Conservation (phyloP, 2,113 vertebrate genomes). For the Bostrychus sinensis region DNA sequence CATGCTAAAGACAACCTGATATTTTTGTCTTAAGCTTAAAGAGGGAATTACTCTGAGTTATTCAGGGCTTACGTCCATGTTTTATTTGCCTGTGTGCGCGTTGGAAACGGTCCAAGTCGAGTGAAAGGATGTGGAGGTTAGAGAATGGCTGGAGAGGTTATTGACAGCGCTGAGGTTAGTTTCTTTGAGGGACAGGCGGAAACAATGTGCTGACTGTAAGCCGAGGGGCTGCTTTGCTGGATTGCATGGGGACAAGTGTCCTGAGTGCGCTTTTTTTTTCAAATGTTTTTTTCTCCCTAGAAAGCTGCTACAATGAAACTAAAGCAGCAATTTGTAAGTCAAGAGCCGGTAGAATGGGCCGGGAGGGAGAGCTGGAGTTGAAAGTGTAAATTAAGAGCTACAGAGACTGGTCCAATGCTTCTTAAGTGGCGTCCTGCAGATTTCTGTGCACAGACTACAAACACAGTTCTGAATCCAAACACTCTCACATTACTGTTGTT, state of each 20-base stretch:
- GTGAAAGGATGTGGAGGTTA: slow-evolving; percentile 74
- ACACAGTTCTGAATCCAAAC: background rate
- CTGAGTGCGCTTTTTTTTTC: slow-evolving; percentile 71
- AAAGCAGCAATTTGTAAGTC: slow-evolving; percentile 79
- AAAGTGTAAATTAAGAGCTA: slow-evolving; percentile 54
- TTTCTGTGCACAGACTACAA: slow-evolving; percentile 30
- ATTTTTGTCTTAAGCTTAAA: slow-evolving; percentile 79
- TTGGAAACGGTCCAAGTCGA: slow-evolving; percentile 75
- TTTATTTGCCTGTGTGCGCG: slow-evolving; percentile 48
- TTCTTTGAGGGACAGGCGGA: slow-evolving; percentile 82
- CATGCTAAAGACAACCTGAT: slow-evolving; percentile 76
- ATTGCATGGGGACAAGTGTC: slow-evolving; percentile 82
- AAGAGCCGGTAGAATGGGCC: slow-evolving; percentile 72
- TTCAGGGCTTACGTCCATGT: slow-evolving; percentile 76
- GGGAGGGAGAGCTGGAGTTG: slow-evolving; percentile 36
- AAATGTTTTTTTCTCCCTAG: slow-evolving; percentile 52
- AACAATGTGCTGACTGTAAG: slow-evolving; percentile 87
- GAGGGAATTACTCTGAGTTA: slow-evolving; percentile 73
- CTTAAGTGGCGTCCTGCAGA: slow-evolving; percentile 41
- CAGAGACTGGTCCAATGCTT: slow-evolving; percentile 45
- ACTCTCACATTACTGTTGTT: background rate
- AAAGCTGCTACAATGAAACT: slow-evolving; percentile 75
- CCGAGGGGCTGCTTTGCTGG: slow-evolving; percentile 74
- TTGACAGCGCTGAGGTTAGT: slow-evolving; percentile 74
- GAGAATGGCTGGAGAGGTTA: slow-evolving; percentile 75